phyloP scores from a whole-genome alignment of 2,113 vertebrate genomes.

The Rhagologus leucostigma region DNA sequence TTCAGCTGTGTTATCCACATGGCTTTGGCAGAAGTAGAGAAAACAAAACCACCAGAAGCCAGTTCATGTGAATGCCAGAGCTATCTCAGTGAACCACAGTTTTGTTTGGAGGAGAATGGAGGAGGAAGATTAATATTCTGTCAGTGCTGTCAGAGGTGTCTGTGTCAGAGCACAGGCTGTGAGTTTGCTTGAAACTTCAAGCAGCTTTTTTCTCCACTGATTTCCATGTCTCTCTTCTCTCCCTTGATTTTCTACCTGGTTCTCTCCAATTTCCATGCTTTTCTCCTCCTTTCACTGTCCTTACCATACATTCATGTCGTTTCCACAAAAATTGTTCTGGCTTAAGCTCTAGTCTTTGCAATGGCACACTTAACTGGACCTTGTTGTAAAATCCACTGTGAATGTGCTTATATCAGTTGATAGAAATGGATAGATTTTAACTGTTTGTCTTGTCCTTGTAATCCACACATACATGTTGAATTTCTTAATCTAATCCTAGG shows the following conservation, averaged over 20 bases:
- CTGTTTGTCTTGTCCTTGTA: background rate
- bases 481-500: background rate
- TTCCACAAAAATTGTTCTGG: background rate
- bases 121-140: background rate
- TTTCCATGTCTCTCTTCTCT: background rate
- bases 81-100: slow-evolving; percentile 1
- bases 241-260: background rate
- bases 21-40: background rate
- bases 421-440: background rate
- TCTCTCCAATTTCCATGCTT: background rate
- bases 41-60: slow-evolving; percentile 1
- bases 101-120: background rate
- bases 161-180: background rate
- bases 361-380: background rate
- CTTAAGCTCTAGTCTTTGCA: background rate
- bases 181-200: background rate
- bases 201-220: background rate
- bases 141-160: background rate
- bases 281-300: background rate
- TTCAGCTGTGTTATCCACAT: background rate
- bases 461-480: background rate
- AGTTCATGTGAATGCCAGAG: background rate
- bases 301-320: background rate
- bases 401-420: background rate
- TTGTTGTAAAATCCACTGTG: background rate